Conservation (phyloP, 1,140 invertebrate species). For the Trachymyrmex septentrionalis region DNA sequence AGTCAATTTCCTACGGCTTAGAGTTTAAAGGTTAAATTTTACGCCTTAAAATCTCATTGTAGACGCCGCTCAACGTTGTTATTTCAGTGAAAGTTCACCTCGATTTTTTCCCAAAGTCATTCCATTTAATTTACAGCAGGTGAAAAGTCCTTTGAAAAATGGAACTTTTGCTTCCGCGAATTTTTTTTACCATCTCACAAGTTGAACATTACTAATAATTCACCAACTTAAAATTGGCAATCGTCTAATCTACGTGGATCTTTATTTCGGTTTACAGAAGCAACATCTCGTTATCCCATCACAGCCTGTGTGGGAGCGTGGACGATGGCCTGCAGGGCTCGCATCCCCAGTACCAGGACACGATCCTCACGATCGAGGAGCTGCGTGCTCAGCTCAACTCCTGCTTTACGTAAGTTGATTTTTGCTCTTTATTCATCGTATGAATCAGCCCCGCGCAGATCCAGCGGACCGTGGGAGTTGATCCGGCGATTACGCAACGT, state of each 20-base stretch:
- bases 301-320: conserved; percentile 79
- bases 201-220: not conserved
- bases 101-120: too few species aligned
- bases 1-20: too few species aligned
- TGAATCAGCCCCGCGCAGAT: not conserved
- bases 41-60: too few species aligned
- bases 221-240: not conserved
- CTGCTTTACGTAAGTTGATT: conserved; percentile 89
- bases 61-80: too few species aligned
- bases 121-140: not conserved
- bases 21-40: too few species aligned
- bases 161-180: not conserved
- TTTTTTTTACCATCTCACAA: not conserved
- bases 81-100: too few species aligned
- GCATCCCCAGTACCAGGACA: conserved; percentile 85
- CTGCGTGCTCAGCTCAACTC: conserved; percentile 90
- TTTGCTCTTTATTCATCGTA: conserved; percentile 1
- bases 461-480: conserved; percentile 45
- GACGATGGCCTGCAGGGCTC: conserved; percentile 81
- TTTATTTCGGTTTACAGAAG: conserved; percentile 77
- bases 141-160: not conserved
- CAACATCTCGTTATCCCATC: conserved; percentile 82
- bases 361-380: conserved; percentile 91
- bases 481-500: conserved; percentile 71
- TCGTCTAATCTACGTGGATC: not conserved